phyloP scores from a whole-genome alignment of 2,888 invertebrate genomes.

The Leistus spinibarbis region DNA sequence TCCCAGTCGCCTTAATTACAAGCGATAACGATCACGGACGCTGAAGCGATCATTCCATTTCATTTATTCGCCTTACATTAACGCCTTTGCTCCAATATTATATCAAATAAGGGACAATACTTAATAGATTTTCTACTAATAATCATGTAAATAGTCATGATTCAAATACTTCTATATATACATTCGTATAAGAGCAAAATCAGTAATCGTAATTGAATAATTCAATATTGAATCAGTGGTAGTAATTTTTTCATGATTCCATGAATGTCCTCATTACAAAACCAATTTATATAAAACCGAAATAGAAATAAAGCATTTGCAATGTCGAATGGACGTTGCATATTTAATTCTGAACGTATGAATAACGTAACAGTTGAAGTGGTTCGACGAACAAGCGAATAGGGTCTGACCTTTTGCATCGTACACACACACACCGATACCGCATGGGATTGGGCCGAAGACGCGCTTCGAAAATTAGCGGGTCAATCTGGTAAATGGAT shows the following conservation, averaged over 20 bases:
- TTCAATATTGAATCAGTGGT: too few species aligned
- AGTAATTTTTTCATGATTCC: too few species aligned
- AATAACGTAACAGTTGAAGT: not conserved
- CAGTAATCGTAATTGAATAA: too few species aligned
- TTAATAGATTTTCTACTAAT: too few species aligned
- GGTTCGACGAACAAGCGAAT: not conserved
- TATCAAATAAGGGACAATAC: not conserved
- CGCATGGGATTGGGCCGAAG: too few species aligned
- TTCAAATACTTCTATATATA: too few species aligned
- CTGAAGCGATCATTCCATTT: constrained; percentile 27
- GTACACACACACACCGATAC: not conserved
- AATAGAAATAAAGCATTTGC: too few species aligned
- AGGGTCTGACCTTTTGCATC: not conserved
- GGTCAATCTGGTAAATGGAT: not conserved
- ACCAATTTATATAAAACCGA: too few species aligned
- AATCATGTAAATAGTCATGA: too few species aligned
- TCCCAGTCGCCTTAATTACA: constrained; percentile 33
- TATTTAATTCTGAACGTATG: not conserved
- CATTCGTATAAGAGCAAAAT: too few species aligned
- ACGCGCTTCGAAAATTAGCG: not conserved
- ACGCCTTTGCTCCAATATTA: not conserved
- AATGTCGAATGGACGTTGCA: not conserved
- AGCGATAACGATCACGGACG: constrained; percentile 29
- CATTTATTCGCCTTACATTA: constrained; percentile 5
- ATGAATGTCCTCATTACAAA: too few species aligned